phyloP scores from a whole-genome alignment of 2,888 invertebrate species.

The Scrobipalpa atriplicella region DNA sequence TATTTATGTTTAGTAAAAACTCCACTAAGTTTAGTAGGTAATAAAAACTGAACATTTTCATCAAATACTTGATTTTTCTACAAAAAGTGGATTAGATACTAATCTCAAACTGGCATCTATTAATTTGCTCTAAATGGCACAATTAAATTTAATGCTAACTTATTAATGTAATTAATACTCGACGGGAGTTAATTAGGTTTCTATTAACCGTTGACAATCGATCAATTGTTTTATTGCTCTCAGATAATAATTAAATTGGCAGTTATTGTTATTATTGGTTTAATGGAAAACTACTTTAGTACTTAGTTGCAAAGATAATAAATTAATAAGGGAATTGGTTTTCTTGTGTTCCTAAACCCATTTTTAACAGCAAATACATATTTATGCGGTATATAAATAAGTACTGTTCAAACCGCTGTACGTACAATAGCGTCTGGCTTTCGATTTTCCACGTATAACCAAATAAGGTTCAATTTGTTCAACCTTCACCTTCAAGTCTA shows the following conservation, averaged over 20 bases:
- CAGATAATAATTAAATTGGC: neutral
- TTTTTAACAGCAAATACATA: too few species aligned
- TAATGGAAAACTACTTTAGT: neutral
- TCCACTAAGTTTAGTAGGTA: neutral
- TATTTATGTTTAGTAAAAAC: too few species aligned
- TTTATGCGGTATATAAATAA: too few species aligned
- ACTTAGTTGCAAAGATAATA: neutral
- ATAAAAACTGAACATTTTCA: neutral
- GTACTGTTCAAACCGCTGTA: too few species aligned
- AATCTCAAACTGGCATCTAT: neutral
- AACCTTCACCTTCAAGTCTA: too few species aligned
- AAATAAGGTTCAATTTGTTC: too few species aligned
- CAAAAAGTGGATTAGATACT: neutral
- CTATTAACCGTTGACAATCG: neutral
- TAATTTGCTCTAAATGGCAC: neutral
- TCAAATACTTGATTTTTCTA: neutral
- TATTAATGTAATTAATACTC: neutral
- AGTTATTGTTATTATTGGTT: neutral
- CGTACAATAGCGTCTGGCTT: too few species aligned
- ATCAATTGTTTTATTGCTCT: slow-evolving; percentile 9
- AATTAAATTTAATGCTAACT: neutral
- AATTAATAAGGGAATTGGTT: too few species aligned
- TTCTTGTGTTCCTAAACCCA: too few species aligned
- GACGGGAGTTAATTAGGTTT: slow-evolving; percentile 5
- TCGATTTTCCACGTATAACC: too few species aligned